Evolutionary conservation across 2,888 invertebrate species (phyloP), one percentile per base, ranked within the genome.

Genomic region (Cabera pusaria): DNA sequence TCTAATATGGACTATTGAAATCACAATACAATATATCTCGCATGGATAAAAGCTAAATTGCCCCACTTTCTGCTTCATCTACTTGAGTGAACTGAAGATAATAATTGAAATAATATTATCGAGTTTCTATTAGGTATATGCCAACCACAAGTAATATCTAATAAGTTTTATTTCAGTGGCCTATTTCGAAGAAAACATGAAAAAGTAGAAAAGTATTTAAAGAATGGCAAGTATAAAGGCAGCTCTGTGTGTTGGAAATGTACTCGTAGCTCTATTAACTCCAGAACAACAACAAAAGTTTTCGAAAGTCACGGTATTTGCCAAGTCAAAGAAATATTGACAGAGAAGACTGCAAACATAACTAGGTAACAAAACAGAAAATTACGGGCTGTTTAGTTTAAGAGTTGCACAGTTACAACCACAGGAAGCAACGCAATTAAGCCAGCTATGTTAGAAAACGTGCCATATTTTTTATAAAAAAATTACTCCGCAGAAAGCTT

Each of bases 41-140:
- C 44, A 27, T 43, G 44, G 35, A 38, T 40, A 33, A 29, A 34
- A 42, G 32, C 25, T 35, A 44, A 50, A 51, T 47, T 43, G 47
- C 34, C 31, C 39, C 32, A 42, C 32, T 39, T 42, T 47, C 24
- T 36, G 34, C 31, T 37, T 40, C 42, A 47, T 50, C 44, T 44
- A 34, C 37, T 34, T 39, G 19, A 34, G 22, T 27, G 25, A 40
- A 29, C 17, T 3, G 14, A 17, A 33, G 17, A 24, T 19, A 33
- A 33, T 28, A 23, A 33, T 33, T 9, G 14, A 2, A 3, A 14
- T 14, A 14, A 25, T 16, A 38, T 25, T 29, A 29, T 31, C 24
- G 16, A 31, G 19, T 18, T 14, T 3, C n/a, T 4, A 14, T 14
- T 14, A 14, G 14, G 3, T 14, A 3, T 4, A 14, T 14, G 14